These are phyloP conservation scores for Ornithoptera priamus DNA, from an alignment of 2,888 invertebrate genomes.

Conservation along the genomic window DNA sequence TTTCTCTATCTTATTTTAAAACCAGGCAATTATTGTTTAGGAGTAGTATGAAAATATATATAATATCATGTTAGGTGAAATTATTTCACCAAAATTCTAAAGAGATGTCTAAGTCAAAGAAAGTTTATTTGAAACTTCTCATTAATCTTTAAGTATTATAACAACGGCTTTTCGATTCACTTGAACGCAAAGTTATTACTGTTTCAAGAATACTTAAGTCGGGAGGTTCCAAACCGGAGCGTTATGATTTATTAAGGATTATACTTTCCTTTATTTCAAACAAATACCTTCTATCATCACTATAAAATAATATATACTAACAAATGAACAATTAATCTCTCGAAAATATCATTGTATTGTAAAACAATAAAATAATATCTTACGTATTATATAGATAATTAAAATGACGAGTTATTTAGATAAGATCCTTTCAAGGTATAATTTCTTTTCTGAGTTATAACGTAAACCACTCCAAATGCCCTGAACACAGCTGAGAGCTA, in stretches of 20 bases:
- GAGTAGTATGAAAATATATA: not conserved
- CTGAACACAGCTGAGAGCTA: constrained; percentile 6
- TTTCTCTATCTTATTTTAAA: no score
- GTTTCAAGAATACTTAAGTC: constrained; percentile 24
- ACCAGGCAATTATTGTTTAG: not conserved
- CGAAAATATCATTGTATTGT: constrained; percentile 18
- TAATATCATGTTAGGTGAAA: not conserved
- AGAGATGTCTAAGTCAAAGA: constrained; percentile 7
- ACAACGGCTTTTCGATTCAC: constrained; percentile 26
- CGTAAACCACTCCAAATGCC: constrained; percentile 3
- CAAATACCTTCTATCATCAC: constrained; percentile 29
- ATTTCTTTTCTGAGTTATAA: constrained; percentile 10
- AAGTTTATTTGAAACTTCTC: constrained; percentile 21
- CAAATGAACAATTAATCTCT: not conserved
- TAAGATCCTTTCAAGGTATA: constrained; percentile 10
- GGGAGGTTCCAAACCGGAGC: constrained; percentile 20
- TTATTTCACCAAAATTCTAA: not conserved
- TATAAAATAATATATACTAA: not conserved
- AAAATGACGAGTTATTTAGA: not conserved
- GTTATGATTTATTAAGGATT: constrained; percentile 19
- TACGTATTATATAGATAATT: not conserved
- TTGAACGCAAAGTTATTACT: constrained; percentile 24
- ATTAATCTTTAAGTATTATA: constrained; percentile 26
- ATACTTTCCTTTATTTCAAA: constrained; percentile 30
- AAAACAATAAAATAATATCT: constrained; percentile 16